These are phyloP conservation scores for Lingula anatina DNA, from an alignment of 2,888 invertebrate species.

Conservation along the genomic window DNA sequence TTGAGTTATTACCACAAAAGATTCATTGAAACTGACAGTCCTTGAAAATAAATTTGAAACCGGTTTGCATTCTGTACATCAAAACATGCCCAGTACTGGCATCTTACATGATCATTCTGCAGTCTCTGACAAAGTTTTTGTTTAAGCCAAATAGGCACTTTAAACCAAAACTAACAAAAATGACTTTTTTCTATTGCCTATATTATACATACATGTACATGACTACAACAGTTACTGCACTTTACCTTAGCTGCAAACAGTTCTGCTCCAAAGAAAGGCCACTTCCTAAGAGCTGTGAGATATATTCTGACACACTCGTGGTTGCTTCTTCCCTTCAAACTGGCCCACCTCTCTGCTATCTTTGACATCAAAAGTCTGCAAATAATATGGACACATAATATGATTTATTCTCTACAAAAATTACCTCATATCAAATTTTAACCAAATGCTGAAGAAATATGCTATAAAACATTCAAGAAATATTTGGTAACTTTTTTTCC, in stretches of 20 bases:
- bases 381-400: too few relatives aligned
- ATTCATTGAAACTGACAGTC: too few relatives aligned
- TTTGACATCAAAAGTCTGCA: constrained; percentile 70
- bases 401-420: too few relatives aligned
- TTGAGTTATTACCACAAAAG: too few relatives aligned
- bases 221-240: background rate
- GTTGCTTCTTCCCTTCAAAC: constrained; percentile 77
- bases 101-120: too few relatives aligned
- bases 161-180: background rate
- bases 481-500: too few relatives aligned
- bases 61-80: too few relatives aligned
- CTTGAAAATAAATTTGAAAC: too few relatives aligned
- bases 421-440: background rate
- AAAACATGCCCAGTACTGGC: too few relatives aligned
- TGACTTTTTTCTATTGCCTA: background rate
- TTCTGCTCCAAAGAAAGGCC: constrained; percentile 92
- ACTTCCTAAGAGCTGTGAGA: constrained; percentile 89
- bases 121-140: too few relatives aligned
- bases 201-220: background rate
- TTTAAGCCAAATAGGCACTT: background rate
- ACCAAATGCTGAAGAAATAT: background rate
- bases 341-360: constrained; percentile 79
- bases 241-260: constrained; percentile 81
- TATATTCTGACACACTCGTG: constrained; percentile 91
- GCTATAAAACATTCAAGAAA: too few relatives aligned